Evolutionary conservation across 2,888 invertebrate genomes (phyloP).

Genomic region (Dione juno): DNA sequence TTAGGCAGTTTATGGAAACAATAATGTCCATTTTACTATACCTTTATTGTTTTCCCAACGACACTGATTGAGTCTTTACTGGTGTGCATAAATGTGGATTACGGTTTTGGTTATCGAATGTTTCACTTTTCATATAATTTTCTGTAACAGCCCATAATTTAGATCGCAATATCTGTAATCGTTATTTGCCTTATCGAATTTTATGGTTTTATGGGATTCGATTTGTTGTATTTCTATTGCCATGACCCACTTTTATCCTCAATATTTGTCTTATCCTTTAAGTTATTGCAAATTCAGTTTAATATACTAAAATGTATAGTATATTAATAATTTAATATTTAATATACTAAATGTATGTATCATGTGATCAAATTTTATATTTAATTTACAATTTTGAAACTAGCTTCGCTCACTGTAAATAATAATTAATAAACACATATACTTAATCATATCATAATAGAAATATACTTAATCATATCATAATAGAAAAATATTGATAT

Average conservation of each 20-base stretch:
- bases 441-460: too few relatives aligned
- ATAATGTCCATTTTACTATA: conserved; percentile 47
- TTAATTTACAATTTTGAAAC: too few relatives aligned
- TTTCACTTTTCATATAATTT: conserved; percentile 40
- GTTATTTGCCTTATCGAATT: conserved; percentile 36
- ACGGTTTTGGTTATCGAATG: conserved; percentile 40
- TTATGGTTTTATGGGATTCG: conserved; percentile 15
- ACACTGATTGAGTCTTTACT: conserved; percentile 49
- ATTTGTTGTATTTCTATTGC: conserved; percentile 5
- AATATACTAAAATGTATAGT: not conserved
- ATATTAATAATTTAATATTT: too few relatives aligned
- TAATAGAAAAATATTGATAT: too few relatives aligned
- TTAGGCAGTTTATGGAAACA: conserved; percentile 47
- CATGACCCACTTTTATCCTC: not conserved
- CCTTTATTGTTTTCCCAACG: conserved; percentile 47
- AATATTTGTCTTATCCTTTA: not conserved
- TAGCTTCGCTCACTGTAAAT: too few relatives aligned
- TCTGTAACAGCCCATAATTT: conserved; percentile 41
- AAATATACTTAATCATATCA: too few relatives aligned
- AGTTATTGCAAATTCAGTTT: not conserved
- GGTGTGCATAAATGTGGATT: conserved; percentile 40
- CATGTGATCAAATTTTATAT: too few relatives aligned
- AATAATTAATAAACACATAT: too few relatives aligned
- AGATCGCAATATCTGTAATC: conserved; percentile 35
- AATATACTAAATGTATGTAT: too few relatives aligned